Conservation (phyloP, 2,113 vertebrate species). For the Mugil cephalus region DNA sequence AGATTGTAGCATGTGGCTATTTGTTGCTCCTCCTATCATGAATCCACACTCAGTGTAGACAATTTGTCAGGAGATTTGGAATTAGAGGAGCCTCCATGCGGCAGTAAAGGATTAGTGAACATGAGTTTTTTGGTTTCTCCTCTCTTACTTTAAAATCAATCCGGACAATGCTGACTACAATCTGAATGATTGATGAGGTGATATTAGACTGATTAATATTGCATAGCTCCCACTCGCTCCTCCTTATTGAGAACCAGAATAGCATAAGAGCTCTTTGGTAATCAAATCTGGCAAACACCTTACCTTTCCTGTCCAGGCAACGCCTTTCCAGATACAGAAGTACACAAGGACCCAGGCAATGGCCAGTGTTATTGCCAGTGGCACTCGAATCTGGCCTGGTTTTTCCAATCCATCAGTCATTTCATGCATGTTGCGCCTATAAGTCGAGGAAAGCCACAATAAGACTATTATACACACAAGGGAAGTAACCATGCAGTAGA, state of each 20-base stretch:
- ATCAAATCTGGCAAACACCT: conserved; percentile 60
- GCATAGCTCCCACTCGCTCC: conserved; percentile 52
- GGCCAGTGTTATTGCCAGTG: conserved; percentile 94
- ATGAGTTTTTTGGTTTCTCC: conserved; percentile 43
- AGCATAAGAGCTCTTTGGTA: conserved; percentile 18
- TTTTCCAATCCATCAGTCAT: conserved; percentile 97
- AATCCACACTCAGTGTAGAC: conserved; percentile 66
- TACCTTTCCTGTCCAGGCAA: conserved; percentile 99
- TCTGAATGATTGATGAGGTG: conserved; percentile 73
- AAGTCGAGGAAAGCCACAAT: conserved; percentile 74
- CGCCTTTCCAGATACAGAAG: conserved; percentile 99
- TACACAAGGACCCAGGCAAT: conserved; percentile 98
- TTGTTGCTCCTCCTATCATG: conserved; percentile 72
- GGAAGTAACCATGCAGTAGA: conserved; percentile 48
- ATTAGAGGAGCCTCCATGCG: conserved; percentile 64
- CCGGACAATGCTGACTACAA: conserved; percentile 45
- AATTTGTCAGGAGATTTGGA: conserved; percentile 69
- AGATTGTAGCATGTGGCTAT: conserved; percentile 57
- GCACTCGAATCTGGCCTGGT: conserved; percentile 94
- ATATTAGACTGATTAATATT: conserved; percentile 73
- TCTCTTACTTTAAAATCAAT: conserved; percentile 68
- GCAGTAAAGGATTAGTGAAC: conserved; percentile 56
- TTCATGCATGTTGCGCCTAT: conserved; percentile 96
- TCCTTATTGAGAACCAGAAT: conserved; percentile 30
- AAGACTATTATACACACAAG: conserved; percentile 59